These are phyloP conservation scores for Syngnathus scovelli DNA, from an alignment of 2,113 vertebrate species.

Conservation along the genomic window DNA sequence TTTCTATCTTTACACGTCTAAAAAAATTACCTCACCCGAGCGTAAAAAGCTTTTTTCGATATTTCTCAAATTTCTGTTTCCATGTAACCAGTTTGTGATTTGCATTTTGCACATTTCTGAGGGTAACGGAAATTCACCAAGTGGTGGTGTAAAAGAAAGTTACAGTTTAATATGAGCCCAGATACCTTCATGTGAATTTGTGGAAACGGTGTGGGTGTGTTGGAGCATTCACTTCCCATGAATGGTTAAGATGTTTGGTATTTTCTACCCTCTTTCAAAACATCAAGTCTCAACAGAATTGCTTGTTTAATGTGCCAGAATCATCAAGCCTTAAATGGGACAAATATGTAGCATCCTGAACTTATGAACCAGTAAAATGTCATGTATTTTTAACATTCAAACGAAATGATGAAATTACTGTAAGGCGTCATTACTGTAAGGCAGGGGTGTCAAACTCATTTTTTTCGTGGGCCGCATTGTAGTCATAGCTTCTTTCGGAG, in stretches of 20 bases:
- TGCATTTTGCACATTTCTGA: too few relatives aligned
- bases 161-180: slow-evolving; percentile 34
- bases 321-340: slow-evolving; percentile 30
- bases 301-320: slow-evolving; percentile 51
- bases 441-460: too few relatives aligned
- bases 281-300: slow-evolving; percentile 60
- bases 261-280: slow-evolving; percentile 44
- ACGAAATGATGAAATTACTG: background rate
- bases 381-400: background rate
- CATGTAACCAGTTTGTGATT: too few relatives aligned
- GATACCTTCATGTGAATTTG: background rate
- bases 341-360: background rate
- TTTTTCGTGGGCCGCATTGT: too few relatives aligned
- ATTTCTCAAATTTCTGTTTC: too few relatives aligned
- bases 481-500: too few relatives aligned
- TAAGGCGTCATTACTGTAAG: too few relatives aligned
- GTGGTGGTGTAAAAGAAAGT: background rate
- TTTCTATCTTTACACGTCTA: too few relatives aligned
- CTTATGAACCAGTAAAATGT: background rate
- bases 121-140: too few relatives aligned
- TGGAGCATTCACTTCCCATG: background rate
- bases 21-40: too few relatives aligned
- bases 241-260: background rate
- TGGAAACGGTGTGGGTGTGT: background rate
- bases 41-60: too few relatives aligned